Conservation (phyloP, 2,888 invertebrate species). For the Cryptus viduatorius region DNA sequence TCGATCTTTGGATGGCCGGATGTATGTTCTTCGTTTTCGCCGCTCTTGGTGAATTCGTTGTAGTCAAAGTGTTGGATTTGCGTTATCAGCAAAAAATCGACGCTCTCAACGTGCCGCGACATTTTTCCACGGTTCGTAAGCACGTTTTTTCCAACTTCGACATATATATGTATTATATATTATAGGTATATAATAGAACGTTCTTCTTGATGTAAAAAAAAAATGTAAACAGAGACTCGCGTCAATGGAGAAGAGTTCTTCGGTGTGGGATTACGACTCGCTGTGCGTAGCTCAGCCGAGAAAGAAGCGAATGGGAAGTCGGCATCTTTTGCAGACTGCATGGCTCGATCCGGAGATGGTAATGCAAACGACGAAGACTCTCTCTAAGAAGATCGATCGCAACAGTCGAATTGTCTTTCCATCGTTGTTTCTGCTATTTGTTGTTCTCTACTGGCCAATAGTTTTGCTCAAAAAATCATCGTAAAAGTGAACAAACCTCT, state of each 20-base stretch:
- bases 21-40: slow-evolving; percentile 95
- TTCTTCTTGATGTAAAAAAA: slow-evolving; percentile 1
- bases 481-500: slow-evolving; percentile 5
- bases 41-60: slow-evolving; percentile 93
- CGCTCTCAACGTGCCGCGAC: slow-evolving; percentile 74
- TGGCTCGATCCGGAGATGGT: slow-evolving; percentile 82
- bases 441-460: slow-evolving; percentile 92
- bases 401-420: slow-evolving; percentile 92
- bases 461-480: slow-evolving; percentile 87
- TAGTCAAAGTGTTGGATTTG: slow-evolving; percentile 92
- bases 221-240: slow-evolving; percentile 86
- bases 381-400: slow-evolving; percentile 92
- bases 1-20: slow-evolving; percentile 95
- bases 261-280: slow-evolving; percentile 79
- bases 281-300: slow-evolving; percentile 72
- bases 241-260: slow-evolving; percentile 89
- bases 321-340: slow-evolving; percentile 80
- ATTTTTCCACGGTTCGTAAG: slow-evolving; percentile 76
- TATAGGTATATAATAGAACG: neutral
- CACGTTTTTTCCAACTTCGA: neutral
- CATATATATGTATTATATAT: no score
- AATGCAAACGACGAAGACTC: slow-evolving; percentile 87
- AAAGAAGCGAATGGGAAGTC: slow-evolving; percentile 78
- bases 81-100: slow-evolving; percentile 87
- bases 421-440: slow-evolving; percentile 91